These are phyloP conservation scores for Hoplostethus mediterraneus DNA, from an alignment of 2,797 vertebrate species.

Conservation along the genomic window DNA sequence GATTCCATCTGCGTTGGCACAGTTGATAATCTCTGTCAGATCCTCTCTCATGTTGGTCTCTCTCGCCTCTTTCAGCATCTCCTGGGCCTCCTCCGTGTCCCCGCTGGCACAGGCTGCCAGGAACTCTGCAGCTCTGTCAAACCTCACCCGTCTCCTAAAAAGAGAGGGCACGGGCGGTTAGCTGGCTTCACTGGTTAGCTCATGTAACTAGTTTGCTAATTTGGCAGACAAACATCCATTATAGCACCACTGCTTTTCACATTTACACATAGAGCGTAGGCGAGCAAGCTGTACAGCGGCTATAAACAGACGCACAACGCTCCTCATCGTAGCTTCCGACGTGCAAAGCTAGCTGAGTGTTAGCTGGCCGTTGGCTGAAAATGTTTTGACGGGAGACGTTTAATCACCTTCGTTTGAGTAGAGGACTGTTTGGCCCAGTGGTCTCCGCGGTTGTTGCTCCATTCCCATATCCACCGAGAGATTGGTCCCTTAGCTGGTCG, in stretches of 20 bases:
- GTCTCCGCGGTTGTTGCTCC: constrained; percentile 2
- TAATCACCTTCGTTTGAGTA: constrained; percentile 71
- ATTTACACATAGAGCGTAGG: background rate
- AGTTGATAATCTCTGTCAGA: constrained; percentile 82
- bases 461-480: constrained; percentile 32
- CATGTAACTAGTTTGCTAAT: background rate
- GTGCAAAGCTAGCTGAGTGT: constrained; percentile 35
- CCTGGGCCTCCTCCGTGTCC: constrained; percentile 89
- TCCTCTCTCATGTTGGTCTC: constrained; percentile 47
- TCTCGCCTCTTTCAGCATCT: constrained; percentile 86
- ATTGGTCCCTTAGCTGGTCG: constrained; percentile 46
- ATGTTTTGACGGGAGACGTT: background rate
- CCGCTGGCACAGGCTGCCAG: constrained; percentile 91
- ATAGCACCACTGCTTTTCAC: background rate
- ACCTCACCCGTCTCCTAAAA: constrained; percentile 86
- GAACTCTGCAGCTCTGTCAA: constrained; percentile 92
- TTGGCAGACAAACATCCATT: background rate
- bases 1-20: constrained; percentile 92
- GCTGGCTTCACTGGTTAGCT: background rate
- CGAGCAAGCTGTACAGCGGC: background rate
- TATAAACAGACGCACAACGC: constrained; percentile 49
- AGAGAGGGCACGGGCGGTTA: background rate
- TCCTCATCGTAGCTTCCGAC: constrained; percentile 21
- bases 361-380: background rate
- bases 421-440: constrained; percentile 2